Evolutionary conservation across 2,888 invertebrate genomes (phyloP).

Genomic region (Ptilodon capucinus): DNA sequence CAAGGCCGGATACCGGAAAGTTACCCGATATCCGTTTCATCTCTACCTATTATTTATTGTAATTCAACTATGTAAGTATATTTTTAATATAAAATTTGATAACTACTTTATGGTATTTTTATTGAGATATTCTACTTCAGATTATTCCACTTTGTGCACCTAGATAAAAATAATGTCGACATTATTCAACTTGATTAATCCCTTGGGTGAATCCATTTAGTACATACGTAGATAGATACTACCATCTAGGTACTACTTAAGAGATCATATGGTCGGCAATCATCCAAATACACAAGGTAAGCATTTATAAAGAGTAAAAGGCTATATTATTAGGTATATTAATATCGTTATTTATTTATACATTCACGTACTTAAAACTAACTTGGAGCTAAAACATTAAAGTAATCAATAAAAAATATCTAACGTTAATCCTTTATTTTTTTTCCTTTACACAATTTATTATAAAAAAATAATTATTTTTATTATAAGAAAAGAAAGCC

Average conservation of each 20-base stretch:
- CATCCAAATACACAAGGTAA: neutral
- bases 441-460: slow-evolving; percentile 49
- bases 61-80: slow-evolving; percentile 51
- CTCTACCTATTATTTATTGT: slow-evolving; percentile 44
- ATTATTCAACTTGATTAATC: too few relatives aligned
- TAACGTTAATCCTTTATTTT: slow-evolving; percentile 54
- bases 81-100: slow-evolving; percentile 66
- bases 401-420: slow-evolving; percentile 61
- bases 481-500: slow-evolving; percentile 41
- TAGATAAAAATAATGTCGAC: too few relatives aligned
- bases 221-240: too few relatives aligned
- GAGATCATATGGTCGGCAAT: neutral
- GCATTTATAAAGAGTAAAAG: neutral
- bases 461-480: slow-evolving; percentile 75
- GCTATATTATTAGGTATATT: slow-evolving; percentile 32
- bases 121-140: neutral
- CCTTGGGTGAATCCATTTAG: too few relatives aligned
- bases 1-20: too few relatives aligned
- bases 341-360: slow-evolving; percentile 69
- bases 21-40: too few relatives aligned
- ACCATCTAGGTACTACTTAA: too few relatives aligned
- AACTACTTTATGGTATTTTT: slow-evolving; percentile 28
- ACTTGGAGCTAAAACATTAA: slow-evolving; percentile 76
- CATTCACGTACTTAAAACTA: slow-evolving; percentile 68
- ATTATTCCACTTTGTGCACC: too few relatives aligned